These are phyloP conservation scores for Empidonax alnorum DNA, from an alignment of 2,113 vertebrate genomes.

Conservation along the genomic window DNA sequence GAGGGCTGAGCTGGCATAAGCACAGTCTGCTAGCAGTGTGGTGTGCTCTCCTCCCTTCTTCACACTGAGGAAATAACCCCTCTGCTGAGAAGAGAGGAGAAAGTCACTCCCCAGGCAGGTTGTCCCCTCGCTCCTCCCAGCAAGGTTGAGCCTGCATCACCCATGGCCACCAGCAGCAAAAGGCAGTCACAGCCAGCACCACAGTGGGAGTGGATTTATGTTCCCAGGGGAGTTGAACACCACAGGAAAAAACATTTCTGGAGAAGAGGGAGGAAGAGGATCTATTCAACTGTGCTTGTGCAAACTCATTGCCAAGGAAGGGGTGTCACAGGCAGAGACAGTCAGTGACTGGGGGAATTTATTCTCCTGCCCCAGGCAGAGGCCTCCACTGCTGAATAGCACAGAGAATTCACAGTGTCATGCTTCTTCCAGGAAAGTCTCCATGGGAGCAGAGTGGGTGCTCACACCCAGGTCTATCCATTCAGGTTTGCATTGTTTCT, in stretches of 20 bases:
- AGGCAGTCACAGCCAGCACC: not conserved
- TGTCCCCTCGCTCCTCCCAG: not conserved
- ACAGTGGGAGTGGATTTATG: not conserved
- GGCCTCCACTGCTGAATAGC: not conserved
- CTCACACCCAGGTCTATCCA: not conserved
- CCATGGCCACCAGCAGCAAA: not conserved
- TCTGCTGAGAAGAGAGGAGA: not conserved
- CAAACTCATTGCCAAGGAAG: not conserved
- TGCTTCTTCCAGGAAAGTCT: not conserved
- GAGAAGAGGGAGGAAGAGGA: not conserved
- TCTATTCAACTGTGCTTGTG: not conserved
- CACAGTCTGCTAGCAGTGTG: accelerated
- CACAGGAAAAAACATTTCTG: not conserved
- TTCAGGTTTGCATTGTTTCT: not conserved
- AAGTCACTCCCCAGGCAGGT: not conserved
- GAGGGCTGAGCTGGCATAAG: not conserved
- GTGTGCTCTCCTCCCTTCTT: not conserved
- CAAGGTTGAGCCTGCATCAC: not conserved
- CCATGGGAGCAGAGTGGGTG: not conserved
- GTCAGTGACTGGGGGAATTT: not conserved
- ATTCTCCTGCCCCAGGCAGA: not conserved
- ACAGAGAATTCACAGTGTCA: not conserved
- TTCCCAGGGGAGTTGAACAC: not conserved
- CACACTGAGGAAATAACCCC: not conserved
- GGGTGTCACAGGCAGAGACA: too few relatives aligned